Evolutionary conservation across 1,140 invertebrate species (phyloP).

Genomic region (Bombus ignitus): DNA sequence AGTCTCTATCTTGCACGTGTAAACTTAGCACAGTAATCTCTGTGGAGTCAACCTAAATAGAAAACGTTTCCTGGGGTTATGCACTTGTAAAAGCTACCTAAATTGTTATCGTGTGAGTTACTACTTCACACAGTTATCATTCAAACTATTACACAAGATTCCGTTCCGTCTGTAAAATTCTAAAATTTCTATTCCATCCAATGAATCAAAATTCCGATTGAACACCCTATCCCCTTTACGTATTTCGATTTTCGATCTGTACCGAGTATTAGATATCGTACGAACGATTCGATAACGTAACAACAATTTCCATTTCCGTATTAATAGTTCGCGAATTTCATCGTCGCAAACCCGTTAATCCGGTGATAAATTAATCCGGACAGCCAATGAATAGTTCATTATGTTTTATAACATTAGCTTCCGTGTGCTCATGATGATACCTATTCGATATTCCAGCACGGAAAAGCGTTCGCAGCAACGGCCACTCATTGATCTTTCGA

Average conservation of each 20-base stretch:
- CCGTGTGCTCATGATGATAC: not conserved
- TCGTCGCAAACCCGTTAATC: not conserved
- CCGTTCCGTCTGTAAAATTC: not conserved
- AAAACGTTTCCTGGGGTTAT: not conserved
- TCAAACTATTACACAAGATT: not conserved
- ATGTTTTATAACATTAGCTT: conserved; percentile 38
- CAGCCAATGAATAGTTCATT: conserved; percentile 30
- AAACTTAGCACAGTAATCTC: not conserved
- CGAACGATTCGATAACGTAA: too few species aligned
- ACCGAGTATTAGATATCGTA: not conserved
- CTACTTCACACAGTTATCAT: not conserved
- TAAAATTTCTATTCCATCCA: not conserved
- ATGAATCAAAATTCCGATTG: not conserved
- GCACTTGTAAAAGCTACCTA: too few species aligned
- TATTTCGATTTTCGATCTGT: not conserved
- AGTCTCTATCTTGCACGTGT: not conserved
- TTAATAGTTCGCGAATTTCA: conserved; percentile 4
- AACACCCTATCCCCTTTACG: not conserved
- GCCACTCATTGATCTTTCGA: not conserved
- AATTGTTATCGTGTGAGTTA: not conserved
- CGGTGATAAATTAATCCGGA: conserved; percentile 26
- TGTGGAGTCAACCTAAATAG: conserved; percentile 10
- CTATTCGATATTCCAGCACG: not conserved
- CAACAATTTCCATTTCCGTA: conserved; percentile 21
- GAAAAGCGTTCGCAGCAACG: not conserved